Conservation (phyloP, 2,888 invertebrate species). For the Aleiodes alternator region DNA sequence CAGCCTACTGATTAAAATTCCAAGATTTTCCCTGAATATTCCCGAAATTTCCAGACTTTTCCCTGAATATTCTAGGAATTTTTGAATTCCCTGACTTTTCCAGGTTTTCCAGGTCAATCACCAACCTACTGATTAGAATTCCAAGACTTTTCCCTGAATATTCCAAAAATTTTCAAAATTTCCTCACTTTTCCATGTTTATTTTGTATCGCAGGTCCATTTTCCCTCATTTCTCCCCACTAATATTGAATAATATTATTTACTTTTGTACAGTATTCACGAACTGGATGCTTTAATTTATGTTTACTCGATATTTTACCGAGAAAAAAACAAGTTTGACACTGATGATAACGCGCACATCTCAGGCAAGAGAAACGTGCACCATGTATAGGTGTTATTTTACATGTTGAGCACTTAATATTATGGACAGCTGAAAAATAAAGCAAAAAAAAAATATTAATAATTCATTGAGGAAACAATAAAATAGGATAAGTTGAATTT, state of each 20-base stretch:
- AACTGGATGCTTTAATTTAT: conserved; percentile 82
- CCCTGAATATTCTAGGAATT: too few species aligned
- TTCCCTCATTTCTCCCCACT: too few species aligned
- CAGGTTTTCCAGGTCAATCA: too few species aligned
- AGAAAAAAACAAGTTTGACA: conserved; percentile 84
- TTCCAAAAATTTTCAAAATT: too few species aligned
- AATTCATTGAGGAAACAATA: conserved; percentile 41
- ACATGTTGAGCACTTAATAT: conserved; percentile 80
- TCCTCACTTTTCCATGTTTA: too few species aligned
- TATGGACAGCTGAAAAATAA: conserved; percentile 76
- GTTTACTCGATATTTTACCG: conserved; percentile 79
- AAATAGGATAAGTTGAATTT: conserved; percentile 34
- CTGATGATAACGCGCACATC: conserved; percentile 81
- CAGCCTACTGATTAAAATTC: too few species aligned
- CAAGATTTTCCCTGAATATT: too few species aligned
- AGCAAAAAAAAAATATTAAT: conserved; percentile 28
- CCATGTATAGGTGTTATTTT: conserved; percentile 79
- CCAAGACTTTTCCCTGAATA: too few species aligned
- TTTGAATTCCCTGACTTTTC: too few species aligned
- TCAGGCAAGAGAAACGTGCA: conserved; percentile 80
- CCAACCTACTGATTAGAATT: too few species aligned
- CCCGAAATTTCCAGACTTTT: too few species aligned
- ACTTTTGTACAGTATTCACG: conserved; percentile 80
- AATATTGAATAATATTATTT: conserved; percentile 44
- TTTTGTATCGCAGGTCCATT: too few species aligned